Base-by-base conservation (phyloP, 2,797 vertebrate genomes). In the Syndactyla subalaris region DNA sequence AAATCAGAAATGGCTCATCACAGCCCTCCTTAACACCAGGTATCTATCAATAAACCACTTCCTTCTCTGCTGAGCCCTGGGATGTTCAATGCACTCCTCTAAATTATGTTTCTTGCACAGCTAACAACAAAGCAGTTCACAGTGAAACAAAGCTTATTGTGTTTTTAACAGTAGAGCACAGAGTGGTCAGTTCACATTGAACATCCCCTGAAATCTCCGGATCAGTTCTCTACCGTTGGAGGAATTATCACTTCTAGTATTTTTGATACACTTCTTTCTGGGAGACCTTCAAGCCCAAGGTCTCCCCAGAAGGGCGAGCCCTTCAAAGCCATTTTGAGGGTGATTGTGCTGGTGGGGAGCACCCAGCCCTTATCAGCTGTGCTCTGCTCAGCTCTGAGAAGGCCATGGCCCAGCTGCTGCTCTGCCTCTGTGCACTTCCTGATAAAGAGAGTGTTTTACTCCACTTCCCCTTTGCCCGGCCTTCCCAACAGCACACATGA, bases 361-460 rank as follows among this genome's bases (percentile, higher is more conserved):
- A 57, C n/a, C 21, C 17, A 45, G 24, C 75, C 67, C 73, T 96
- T 96, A 97, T 97, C 97, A 87, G 88, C 49, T n/a, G 23, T 11
- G 68, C 46, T 92, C 72, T 72, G 87, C 32, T 27, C 0, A 59
- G 48, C 73, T 58, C 52, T 0, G 39, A 32, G 81, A 49, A 32
- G 36, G 85, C 87, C 77, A 38, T 84, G 6, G 95, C 96, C 94
- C 78, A 32, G 83, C 43, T 14, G 12, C 71, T 49, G 70, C 45
- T 73, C 89, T 70, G 83, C 72, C 57, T 93, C 11, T 68, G 81
- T 81, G 70, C 65, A 75, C 76, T 41, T 89, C 63, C 71, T 45
- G 97, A 97, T 97, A 97, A 97, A 66, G 10, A 88, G 78, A 73
- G 57, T 67, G 91, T 79, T 93, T 74, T 65, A 54, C 71, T 74